Percentiles rank a stretch among this genome's conserved stretches.
Conservation (phyloP, 2,888 invertebrate species). For the Thysanoteuthis rhombus region DNA sequence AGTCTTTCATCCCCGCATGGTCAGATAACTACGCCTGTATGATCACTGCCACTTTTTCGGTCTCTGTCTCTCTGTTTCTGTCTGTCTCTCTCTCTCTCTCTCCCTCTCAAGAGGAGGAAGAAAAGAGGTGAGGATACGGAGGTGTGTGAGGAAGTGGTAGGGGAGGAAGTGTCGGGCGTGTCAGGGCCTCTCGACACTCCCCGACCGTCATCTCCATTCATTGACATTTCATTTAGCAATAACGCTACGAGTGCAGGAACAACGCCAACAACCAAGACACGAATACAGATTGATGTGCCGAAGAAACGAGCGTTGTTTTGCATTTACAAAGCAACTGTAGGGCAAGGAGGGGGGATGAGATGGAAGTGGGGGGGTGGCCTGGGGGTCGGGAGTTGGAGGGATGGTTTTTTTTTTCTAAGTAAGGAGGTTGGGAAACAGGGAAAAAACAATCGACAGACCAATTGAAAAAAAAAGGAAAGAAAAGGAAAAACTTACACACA, state of each 20-base stretch:
- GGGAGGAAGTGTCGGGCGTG: not conserved
- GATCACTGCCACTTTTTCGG: not conserved
- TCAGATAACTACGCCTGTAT: not conserved
- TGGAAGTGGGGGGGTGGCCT: not conserved
- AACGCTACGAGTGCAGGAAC: not conserved
- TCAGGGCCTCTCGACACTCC: not conserved
- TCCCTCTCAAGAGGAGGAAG: too few relatives aligned
- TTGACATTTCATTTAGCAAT: not conserved
- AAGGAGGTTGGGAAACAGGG: not conserved
- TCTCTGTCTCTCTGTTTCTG: too few relatives aligned
- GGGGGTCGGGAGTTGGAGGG: not conserved
- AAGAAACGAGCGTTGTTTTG: not conserved
- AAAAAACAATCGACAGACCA: not conserved
- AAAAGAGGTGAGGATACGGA: too few relatives aligned
- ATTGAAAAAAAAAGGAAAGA: not conserved
- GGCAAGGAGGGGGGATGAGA: not conserved
- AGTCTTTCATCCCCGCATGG: not conserved
- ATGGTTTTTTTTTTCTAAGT: not conserved
- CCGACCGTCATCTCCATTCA: not conserved
- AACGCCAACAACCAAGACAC: not conserved
- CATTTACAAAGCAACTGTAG: not conserved
- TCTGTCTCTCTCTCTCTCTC: too few relatives aligned
- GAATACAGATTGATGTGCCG: not conserved
- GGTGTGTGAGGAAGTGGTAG: too few relatives aligned
- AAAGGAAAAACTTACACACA: not conserved